phyloP scores from a whole-genome alignment of 1,140 invertebrate genomes.

The Bursaphelenchus mucronatus region DNA sequence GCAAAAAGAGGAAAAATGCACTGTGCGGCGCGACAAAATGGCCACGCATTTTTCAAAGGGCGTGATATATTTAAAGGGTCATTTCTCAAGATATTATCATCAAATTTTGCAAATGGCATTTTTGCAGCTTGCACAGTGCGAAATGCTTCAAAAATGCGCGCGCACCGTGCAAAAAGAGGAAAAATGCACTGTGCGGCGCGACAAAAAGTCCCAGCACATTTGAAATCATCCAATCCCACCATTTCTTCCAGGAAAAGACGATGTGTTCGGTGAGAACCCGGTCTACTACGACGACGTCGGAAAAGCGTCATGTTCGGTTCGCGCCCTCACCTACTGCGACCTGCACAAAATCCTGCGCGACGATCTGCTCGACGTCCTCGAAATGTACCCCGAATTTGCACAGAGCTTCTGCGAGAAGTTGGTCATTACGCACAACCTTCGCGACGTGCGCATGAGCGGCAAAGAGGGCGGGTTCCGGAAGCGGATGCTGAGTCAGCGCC shows the following conservation, averaged over 20 bases:
- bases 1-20: too few relatives aligned
- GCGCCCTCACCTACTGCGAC: slow-evolving; percentile 97
- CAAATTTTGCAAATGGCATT: too few relatives aligned
- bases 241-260: slow-evolving; percentile 76
- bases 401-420: slow-evolving; percentile 83
- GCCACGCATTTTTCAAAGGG: too few relatives aligned
- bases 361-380: slow-evolving; percentile 90
- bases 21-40: too few relatives aligned
- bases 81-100: too few relatives aligned
- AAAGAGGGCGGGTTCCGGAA: slow-evolving; percentile 17
- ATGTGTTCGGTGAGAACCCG: slow-evolving; percentile 97
- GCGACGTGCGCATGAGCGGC: slow-evolving; percentile 70
- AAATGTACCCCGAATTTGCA: slow-evolving; percentile 93
- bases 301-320: slow-evolving; percentile 92
- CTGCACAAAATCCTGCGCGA: slow-evolving; percentile 92
- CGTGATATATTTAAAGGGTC: too few relatives aligned
- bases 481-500: slow-evolving; percentile 24
- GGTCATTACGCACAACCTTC: slow-evolving; percentile 89
- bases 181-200: too few relatives aligned
- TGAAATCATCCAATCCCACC: background rate
- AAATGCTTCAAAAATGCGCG: too few relatives aligned
- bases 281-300: slow-evolving; percentile 85
- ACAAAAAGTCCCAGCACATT: too few relatives aligned
- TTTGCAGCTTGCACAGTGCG: too few relatives aligned
- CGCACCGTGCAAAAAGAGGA: too few relatives aligned